Evolutionary conservation across 2,797 vertebrate species (phyloP), one percentile per base, ranked within the genome.

Genomic region (Thunnus albacares): DNA sequence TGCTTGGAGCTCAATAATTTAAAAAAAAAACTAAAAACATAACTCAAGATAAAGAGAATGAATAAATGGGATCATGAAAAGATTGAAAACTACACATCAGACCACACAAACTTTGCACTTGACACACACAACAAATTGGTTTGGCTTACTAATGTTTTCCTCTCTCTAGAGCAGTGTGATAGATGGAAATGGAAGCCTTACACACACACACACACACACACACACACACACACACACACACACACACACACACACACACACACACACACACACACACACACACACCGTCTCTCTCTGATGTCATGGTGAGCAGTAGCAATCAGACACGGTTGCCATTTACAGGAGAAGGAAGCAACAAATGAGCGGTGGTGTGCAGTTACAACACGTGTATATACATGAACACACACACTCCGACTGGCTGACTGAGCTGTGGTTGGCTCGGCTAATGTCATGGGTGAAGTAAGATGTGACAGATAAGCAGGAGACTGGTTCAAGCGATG

Each of bases 291-390:
- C 41, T 47, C 33, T n/a, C 28, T 26, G 14, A 38, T 43, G 13
- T 63, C 38, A 62, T 14, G 0, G 35, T 61, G 11, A 72, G 28
- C 33, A 47, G 57, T 56, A 3, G 12, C 41, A 60, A 43, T 45
- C 6, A 30, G 30, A 51, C 33, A 51, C 35, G 24, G 2, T 49
- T 63, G 28, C 8, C n/a, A 43, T 77, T 74, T 56, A 35, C 15
- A 64, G 65, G 22, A 68, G 17, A 49, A 73, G 55, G 49, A 70
- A 41, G 47, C 24, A 38, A 76, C 0, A 17, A 75, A 52, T 64
- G 43, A 61, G 26, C 14, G n/a, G 43, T 51, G 30, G 28, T 71
- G 1, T 18, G 55, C 22, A 47, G 18, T 6, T 22, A 55, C 56
- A 49, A 17, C 17, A 38, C 38, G 45, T 49, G 45, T 49, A 17